These are phyloP conservation scores for Delichon dasypus DNA, from an alignment of 2,797 vertebrate species.

Conservation along the genomic window DNA sequence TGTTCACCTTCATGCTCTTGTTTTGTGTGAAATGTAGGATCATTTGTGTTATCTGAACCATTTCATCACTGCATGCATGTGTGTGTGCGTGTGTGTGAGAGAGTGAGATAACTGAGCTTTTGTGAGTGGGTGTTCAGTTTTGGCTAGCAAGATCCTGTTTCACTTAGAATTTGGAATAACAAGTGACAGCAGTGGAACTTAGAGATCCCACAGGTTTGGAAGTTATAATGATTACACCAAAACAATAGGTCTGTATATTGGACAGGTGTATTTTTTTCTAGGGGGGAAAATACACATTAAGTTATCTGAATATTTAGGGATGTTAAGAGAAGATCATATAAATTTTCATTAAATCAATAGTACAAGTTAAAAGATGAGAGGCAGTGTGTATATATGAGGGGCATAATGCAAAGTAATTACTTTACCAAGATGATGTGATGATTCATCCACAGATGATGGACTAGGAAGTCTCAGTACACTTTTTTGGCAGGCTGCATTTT, in stretches of 20 bases:
- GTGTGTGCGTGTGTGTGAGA: not conserved
- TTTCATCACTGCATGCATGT: not conserved
- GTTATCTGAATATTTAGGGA: not conserved
- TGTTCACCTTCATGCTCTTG: not conserved
- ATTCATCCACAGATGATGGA: not conserved
- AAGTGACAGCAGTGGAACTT: not conserved
- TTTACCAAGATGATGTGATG: no score
- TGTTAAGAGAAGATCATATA: not conserved
- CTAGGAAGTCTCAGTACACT: not conserved
- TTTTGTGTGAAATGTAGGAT: not conserved
- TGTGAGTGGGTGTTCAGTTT: constrained; percentile 24
- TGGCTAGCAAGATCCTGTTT: not conserved
- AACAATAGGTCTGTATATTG: not conserved
- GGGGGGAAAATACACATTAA: not conserved
- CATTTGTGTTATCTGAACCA: not conserved
- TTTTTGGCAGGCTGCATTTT: not conserved
- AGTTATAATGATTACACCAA: not conserved
- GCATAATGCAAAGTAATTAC: not conserved
- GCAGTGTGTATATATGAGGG: not conserved
- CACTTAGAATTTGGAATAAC: not conserved
- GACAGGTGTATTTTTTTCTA: not conserved
- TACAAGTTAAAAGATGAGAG: not conserved
- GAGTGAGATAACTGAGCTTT: not conserved
- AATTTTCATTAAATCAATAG: not conserved
- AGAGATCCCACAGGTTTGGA: not conserved